Evolutionary conservation across 2,888 invertebrate genomes (phyloP).

Genomic region (Drosophila quinaria): DNA sequence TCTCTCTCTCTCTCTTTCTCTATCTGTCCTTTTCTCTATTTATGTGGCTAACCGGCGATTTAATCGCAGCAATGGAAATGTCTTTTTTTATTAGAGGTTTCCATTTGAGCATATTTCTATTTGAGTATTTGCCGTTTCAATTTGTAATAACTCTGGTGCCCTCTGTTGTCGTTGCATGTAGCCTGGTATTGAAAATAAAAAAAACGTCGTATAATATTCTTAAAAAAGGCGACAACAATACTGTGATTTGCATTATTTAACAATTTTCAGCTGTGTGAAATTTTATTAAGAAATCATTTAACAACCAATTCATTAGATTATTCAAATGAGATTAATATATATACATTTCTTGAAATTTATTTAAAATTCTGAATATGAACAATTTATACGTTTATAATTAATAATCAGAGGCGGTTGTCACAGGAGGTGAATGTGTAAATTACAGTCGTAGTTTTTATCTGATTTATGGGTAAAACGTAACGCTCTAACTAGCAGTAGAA

Average conservation of each 20-base stretch:
- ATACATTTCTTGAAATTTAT: no score
- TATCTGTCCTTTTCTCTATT: conserved; percentile 18
- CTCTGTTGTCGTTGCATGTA: conserved; percentile 11
- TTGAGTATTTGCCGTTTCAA: conserved; percentile 71
- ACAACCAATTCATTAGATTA: no score
- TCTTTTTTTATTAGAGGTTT: conserved; percentile 78
- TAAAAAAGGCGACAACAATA: conserved; percentile 34
- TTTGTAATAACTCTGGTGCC: conserved; percentile 67
- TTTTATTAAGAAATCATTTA: no score
- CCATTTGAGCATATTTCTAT: conserved; percentile 60
- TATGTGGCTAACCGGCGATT: conserved; percentile 58
- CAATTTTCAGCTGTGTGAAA: no score
- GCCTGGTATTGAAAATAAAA: conserved; percentile 18
- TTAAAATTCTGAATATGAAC: no score
- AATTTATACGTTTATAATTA: no score
- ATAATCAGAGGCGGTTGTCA: no score
- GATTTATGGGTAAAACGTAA: background rate
- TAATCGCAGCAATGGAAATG: conserved; percentile 82
- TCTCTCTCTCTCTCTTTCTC: background rate
- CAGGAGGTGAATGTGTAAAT: no score
- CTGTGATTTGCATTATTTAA: conserved; percentile 45
- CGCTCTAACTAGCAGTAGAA: background rate
- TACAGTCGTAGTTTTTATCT: no score
- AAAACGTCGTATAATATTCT: background rate
- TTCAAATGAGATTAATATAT: no score